Conservation (phyloP, 2,888 invertebrate genomes). For the Hoplodrina blanda region DNA sequence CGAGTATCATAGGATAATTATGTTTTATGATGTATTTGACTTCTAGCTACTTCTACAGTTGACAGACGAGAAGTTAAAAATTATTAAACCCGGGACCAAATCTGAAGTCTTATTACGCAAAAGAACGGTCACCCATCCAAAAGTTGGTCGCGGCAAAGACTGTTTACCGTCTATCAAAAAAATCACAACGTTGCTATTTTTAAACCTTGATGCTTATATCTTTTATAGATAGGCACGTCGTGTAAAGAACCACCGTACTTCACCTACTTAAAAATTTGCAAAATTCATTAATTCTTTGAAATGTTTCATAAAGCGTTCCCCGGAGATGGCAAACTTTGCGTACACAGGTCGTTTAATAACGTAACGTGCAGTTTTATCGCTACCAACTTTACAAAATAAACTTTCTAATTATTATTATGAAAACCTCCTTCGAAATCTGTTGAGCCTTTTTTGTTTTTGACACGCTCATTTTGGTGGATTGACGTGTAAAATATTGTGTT, state of each 20-base stretch:
- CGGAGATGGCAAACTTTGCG: slow-evolving; percentile 48
- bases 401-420: slow-evolving; percentile 56
- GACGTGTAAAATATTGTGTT: slow-evolving; percentile 3
- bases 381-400: slow-evolving; percentile 54
- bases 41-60: too few species aligned
- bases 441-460: slow-evolving; percentile 27
- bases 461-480: slow-evolving; percentile 18
- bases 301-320: slow-evolving; percentile 55
- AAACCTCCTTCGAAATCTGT: slow-evolving; percentile 38
- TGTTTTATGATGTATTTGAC: too few species aligned
- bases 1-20: too few species aligned
- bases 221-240: slow-evolving; percentile 16
- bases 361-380: slow-evolving; percentile 58
- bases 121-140: too few species aligned
- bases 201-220: slow-evolving; percentile 5
- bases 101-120: too few species aligned
- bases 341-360: slow-evolving; percentile 50
- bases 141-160: neutral
- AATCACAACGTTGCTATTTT: neutral
- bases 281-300: slow-evolving; percentile 61
- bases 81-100: too few species aligned
- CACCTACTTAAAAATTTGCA: slow-evolving; percentile 54
- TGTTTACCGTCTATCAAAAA: neutral
- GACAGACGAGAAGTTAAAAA: too few species aligned
- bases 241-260: slow-evolving; percentile 3